phyloP scores from a whole-genome alignment of 1,140 invertebrate genomes.

The Frieseomelitta varia region DNA sequence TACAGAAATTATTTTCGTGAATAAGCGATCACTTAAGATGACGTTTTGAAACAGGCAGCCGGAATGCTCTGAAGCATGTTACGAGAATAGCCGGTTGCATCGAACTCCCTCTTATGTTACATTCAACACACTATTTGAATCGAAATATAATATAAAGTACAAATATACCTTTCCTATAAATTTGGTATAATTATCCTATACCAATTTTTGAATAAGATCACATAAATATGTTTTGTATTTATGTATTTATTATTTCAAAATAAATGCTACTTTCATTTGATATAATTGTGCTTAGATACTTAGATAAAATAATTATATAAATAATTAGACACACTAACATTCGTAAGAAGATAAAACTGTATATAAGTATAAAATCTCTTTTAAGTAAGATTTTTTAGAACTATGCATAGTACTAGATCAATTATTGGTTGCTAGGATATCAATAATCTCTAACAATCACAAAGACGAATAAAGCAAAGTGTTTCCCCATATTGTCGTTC shows the following conservation, averaged over 20 bases:
- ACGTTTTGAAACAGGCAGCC: constrained; percentile 65
- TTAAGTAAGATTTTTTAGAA: too few relatives aligned
- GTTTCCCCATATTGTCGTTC: background rate
- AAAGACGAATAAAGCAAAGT: background rate
- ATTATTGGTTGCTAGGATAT: constrained; percentile 35
- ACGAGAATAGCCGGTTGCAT: constrained; percentile 43
- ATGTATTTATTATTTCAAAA: background rate
- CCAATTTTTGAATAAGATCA: background rate
- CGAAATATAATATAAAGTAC: background rate
- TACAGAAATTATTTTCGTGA: constrained; percentile 55
- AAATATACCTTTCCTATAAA: background rate
- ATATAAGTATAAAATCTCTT: background rate
- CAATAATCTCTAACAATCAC: constrained; percentile 21
- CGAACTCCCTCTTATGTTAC: constrained; percentile 30
- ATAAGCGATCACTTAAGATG: constrained; percentile 44
- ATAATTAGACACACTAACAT: background rate
- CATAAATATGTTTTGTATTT: background rate
- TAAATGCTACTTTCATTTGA: background rate
- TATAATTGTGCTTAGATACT: background rate
- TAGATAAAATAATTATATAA: background rate
- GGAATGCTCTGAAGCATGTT: constrained; percentile 57
- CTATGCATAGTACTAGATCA: background rate
- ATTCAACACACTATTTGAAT: constrained; percentile 10
- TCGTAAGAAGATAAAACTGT: background rate
- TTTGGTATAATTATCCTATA: background rate